Conservation (phyloP, 2,797 vertebrate genomes). For the Staurois parvus region DNA sequence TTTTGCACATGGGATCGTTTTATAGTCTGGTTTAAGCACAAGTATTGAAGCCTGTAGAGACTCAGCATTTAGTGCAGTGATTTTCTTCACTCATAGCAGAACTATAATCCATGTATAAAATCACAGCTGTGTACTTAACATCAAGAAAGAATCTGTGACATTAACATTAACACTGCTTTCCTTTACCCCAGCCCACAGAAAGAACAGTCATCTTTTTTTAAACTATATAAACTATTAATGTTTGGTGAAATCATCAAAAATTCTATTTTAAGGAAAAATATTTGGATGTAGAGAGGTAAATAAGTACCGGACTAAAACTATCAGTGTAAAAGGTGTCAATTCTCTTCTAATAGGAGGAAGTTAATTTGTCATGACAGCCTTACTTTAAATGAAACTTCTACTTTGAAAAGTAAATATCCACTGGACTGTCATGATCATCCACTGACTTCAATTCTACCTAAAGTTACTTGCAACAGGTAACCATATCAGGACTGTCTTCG, state of each 20-base stretch:
- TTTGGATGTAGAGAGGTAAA: not conserved
- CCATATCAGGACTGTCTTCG: no score
- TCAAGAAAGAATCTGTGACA: not conserved
- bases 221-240: not conserved
- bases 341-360: not conserved
- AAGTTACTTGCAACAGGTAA: no score
- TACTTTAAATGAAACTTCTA: no score
- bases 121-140: slow-evolving; percentile 2
- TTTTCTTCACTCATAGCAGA: not conserved
- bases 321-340: not conserved
- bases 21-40: not conserved
- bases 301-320: not conserved
- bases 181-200: not conserved
- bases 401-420: no score
- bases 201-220: not conserved
- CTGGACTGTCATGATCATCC: no score
- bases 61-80: not conserved
- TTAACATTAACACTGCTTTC: not conserved
- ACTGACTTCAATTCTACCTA: no score
- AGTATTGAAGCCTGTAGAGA: slow-evolving; percentile 7
- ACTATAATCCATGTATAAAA: not conserved
- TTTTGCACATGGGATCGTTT: slow-evolving; percentile 27
- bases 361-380: not conserved
- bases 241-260: not conserved
- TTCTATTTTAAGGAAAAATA: not conserved